Conservation (phyloP, 53 echinoderm and acorn worm genomes). For the Henricia sp. region DNA sequence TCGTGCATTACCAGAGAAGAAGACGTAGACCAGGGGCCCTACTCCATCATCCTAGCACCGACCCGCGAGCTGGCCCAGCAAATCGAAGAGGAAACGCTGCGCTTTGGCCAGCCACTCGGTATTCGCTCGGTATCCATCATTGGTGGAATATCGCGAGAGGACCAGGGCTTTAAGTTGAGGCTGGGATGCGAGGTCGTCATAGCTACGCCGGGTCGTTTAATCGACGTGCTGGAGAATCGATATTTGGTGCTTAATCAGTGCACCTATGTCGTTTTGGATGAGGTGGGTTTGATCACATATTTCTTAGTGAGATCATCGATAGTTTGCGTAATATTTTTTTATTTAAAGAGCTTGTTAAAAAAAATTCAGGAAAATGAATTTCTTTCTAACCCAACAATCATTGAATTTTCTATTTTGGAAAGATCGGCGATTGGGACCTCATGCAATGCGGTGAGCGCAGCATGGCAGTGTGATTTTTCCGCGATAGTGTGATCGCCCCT, state of each 20-base stretch:
- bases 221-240: constrained; percentile 96
- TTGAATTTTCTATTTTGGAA: no score
- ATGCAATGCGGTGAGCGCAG: no score
- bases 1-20: no score
- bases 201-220: constrained; percentile 99
- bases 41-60: constrained; percentile 93
- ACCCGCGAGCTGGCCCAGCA: constrained; percentile 98
- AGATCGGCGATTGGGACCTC: no score
- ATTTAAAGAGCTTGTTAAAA: no score
- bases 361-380: no score
- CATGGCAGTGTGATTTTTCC: no score
- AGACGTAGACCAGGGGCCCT: constrained; percentile 87
- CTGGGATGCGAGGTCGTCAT: constrained; percentile 96
- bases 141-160: constrained; percentile 98
- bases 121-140: constrained; percentile 98
- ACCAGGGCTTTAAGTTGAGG: constrained; percentile 96
- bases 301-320: no score
- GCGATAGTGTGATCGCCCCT: no score
- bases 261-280: constrained; percentile 97
- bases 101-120: constrained; percentile 86
- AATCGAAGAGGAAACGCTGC: constrained; percentile 88
- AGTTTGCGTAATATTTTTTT: no score
- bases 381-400: no score
- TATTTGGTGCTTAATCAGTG: constrained; percentile 92
- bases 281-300: no score